phyloP scores from a whole-genome alignment of 2,888 invertebrate genomes.

The Caprella mutica region DNA sequence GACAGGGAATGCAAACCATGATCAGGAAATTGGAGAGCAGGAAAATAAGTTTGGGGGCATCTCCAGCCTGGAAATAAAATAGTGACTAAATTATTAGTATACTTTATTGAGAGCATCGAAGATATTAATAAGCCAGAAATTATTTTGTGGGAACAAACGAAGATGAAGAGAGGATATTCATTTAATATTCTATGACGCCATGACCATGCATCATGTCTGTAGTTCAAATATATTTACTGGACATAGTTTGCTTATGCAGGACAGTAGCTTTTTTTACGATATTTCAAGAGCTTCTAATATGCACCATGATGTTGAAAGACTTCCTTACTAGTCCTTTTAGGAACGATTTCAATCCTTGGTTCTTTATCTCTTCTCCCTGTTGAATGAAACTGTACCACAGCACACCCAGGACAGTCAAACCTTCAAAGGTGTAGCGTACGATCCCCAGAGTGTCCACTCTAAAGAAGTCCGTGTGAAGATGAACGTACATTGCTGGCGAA shows the following conservation, averaged over 20 bases:
- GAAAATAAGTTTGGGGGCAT: conserved; percentile 28
- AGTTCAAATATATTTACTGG: no score
- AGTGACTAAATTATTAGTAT: neutral
- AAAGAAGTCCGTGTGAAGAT: conserved; percentile 19
- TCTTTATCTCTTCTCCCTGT: conserved; percentile 86
- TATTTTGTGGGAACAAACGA: no score
- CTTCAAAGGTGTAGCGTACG: conserved; percentile 63
- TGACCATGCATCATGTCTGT: no score
- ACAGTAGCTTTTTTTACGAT: no score
- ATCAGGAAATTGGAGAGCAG: conserved; percentile 72
- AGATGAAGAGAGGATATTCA: no score
- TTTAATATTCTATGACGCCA: no score
- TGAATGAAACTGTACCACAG: conserved; percentile 78
- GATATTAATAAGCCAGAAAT: no score
- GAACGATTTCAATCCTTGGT: conserved; percentile 82
- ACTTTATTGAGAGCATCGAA: neutral
- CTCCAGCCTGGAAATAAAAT: conserved; percentile 25
- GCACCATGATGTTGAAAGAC: neutral
- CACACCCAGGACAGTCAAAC: conserved; percentile 73
- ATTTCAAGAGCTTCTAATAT: neutral
- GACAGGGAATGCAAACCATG: conserved; percentile 75
- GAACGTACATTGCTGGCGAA: neutral
- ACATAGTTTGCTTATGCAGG: no score
- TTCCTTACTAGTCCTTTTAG: conserved; percentile 72
- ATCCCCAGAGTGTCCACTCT: conserved; percentile 39